phyloP scores from a whole-genome alignment of 2,797 vertebrate species.

The Hippoglossus hippoglossus region DNA sequence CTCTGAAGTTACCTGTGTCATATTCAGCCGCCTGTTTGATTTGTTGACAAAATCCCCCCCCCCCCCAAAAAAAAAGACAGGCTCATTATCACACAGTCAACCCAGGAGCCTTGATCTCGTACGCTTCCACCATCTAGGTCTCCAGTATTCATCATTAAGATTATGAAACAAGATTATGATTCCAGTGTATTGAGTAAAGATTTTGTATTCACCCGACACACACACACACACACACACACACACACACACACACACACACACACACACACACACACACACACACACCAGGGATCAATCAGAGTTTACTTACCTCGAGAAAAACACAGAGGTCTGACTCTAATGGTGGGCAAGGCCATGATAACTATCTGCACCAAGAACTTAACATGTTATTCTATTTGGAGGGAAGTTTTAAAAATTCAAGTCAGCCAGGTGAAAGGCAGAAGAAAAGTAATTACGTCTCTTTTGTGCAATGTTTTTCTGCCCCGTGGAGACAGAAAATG shows the following conservation, averaged over 20 bases:
- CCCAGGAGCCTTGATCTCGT: too few species aligned
- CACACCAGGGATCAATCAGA: too few species aligned
- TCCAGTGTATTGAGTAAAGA: neutral
- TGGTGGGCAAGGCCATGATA: neutral
- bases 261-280: too few species aligned
- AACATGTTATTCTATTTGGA: neutral
- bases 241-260: too few species aligned
- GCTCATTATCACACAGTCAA: too few species aligned
- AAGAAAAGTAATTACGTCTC: neutral
- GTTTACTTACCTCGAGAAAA: neutral
- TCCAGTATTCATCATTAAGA: too few species aligned
- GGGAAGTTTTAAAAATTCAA: constrained; percentile 9
- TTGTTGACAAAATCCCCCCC: neutral
- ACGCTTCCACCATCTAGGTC: too few species aligned
- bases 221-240: too few species aligned
- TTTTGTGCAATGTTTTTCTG: constrained; percentile 6
- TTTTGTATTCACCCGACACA: too few species aligned
- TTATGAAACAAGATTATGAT: too few species aligned
- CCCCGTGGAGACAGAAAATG: constrained; percentile 3
- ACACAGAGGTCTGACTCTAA: neutral
- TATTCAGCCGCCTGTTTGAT: neutral
- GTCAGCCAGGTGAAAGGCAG: neutral
- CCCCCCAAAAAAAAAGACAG: too few species aligned
- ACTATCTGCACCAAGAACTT: neutral
- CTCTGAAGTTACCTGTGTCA: neutral